Conservation (phyloP, 2,113 vertebrate genomes). For the Amphiprion percula region DNA sequence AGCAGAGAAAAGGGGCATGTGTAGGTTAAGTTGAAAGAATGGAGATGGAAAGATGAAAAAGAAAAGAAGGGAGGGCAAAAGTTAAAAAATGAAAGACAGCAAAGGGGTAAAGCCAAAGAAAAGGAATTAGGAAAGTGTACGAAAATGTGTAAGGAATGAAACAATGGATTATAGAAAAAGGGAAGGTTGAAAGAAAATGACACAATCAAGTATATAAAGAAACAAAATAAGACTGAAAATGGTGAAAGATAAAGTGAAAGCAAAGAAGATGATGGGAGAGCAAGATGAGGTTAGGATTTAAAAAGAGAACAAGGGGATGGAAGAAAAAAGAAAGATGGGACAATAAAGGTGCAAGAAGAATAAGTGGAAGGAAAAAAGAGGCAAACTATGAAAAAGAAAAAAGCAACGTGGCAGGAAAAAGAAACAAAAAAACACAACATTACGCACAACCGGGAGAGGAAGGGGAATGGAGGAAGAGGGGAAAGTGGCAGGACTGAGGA, state of each 20-base stretch:
- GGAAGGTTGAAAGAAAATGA: too few species aligned
- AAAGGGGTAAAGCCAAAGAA: neutral
- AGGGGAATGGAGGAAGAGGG: neutral
- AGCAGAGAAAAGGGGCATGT: neutral
- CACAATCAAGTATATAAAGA: too few species aligned
- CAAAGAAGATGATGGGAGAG: too few species aligned
- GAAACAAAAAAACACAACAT: constrained; percentile 1
- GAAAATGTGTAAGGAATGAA: neutral
- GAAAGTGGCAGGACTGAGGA: neutral
- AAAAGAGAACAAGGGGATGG: neutral
- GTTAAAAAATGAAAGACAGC: neutral
- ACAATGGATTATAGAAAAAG: too few species aligned
- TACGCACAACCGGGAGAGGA: neutral
- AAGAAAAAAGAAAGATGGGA: neutral
- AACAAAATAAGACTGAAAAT: too few species aligned
- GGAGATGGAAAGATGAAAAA: neutral
- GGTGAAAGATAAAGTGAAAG: too few species aligned
- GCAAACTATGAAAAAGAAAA: neutral
- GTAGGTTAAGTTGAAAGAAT: neutral
- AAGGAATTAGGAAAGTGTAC: neutral
- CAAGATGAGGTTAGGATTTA: too few species aligned
- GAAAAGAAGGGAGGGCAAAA: neutral
- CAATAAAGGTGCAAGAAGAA: neutral
- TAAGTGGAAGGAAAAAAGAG: neutral
- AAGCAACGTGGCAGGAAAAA: neutral